phyloP scores from a whole-genome alignment of 2,888 invertebrate genomes.

The Phymatocera aterrima region DNA sequence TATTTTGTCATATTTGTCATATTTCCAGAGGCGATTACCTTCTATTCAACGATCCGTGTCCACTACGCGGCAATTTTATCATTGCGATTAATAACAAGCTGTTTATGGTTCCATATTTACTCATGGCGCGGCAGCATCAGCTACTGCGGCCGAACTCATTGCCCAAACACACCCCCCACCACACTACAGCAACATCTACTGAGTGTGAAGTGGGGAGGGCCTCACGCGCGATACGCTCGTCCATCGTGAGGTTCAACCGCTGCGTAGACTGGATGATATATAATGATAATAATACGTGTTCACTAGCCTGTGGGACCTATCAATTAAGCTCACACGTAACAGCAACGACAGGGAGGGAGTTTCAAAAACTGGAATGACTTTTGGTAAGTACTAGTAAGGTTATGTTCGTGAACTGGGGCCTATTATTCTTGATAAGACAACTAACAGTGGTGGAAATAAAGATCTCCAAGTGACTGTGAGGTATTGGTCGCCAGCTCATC shows the following conservation, averaged over 20 bases:
- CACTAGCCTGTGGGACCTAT: not conserved
- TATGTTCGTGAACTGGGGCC: not conserved
- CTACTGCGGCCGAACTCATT: too few relatives aligned
- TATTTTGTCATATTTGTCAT: constrained; percentile 12
- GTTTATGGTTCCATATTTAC: not conserved
- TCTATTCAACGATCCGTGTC: not conserved
- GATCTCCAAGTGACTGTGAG: constrained; percentile 20
- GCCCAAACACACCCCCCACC: too few relatives aligned
- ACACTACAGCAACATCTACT: too few relatives aligned
- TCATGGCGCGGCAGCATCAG: too few relatives aligned
- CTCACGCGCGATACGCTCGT: too few relatives aligned
- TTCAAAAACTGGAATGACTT: not conserved
- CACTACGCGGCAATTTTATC: not conserved
- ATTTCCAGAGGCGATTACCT: not conserved
- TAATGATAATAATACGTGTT: constrained; percentile 3
- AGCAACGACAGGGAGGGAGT: not conserved
- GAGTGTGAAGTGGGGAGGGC: too few relatives aligned
- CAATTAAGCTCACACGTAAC: not conserved
- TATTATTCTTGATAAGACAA: constrained; percentile 9
- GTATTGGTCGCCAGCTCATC: constrained; percentile 23
- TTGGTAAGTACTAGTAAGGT: constrained; percentile 5
- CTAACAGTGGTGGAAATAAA: constrained; percentile 9
- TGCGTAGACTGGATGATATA: not conserved
- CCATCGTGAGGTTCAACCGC: constrained; percentile 28
- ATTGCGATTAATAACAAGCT: not conserved